Evolutionary conservation across 2,888 invertebrate genomes (phyloP), one percentile per base, ranked within the genome.

Genomic region (Sinelater perroti): DNA sequence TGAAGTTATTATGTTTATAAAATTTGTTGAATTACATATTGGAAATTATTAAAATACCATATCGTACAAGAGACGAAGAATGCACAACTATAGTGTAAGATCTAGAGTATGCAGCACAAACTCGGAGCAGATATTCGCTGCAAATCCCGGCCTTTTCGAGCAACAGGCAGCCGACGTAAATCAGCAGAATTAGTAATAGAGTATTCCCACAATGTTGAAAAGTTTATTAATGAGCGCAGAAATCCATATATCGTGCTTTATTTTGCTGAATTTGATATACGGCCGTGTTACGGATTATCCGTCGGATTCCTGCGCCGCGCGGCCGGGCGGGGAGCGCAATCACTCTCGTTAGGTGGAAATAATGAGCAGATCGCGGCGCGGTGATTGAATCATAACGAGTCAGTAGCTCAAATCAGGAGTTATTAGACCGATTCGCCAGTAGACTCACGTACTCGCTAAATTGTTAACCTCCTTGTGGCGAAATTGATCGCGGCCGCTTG

Each of bases 301-400:
- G 44, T 17, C 30, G 44, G 44, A 44, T 30, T 44, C 30, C 30
- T 28, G 26, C 17, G 17, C 28, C 24, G 26, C 44, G 26, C 16
- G 17, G 11, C 30, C 8, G 16, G 11, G 13, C 11, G 31, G 47
- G 28, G 18, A 14, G 47, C 49, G 38, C 56, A 60, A 53, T 62
- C 56, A 56, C 44, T 62, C 61, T 64, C 60, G 61, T 64, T 60
- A 64, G 58, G 61, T 63, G 63, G 58, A 66, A 64, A 66, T 66
- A 66, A 66, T 65, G 66, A 66, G 64, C 54, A 51, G 60, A 51
- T 56, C 57, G 60, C n/a, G 51, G 58, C 56, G 62, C 63, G 65
- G 56, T 65, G 64, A 66, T 66, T 66, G 66, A 66, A 65, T 66
- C 65, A 62, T 66, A 66, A 66, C 65, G 61, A 66, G 63, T 62